Conservation (phyloP, 2,797 vertebrate species). For the Ateles fusciceps region DNA sequence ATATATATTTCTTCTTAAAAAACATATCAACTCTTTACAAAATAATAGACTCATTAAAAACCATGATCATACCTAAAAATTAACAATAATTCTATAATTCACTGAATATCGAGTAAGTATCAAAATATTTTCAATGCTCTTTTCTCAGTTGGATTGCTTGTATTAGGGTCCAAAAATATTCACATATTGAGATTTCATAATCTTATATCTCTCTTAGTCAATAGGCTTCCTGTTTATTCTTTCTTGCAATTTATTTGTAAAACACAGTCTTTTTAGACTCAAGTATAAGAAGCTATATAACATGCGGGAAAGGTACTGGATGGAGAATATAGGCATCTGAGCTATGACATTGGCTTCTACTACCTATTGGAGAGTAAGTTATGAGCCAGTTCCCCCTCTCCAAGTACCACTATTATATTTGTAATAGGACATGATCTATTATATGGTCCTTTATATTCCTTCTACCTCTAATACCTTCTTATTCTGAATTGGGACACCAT, state of each 20-base stretch:
- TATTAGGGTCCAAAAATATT: not conserved
- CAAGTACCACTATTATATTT: not conserved
- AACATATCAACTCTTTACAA: not conserved
- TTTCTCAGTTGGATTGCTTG: not conserved
- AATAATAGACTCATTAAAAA: not conserved
- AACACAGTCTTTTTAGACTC: not conserved
- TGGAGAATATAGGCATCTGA: not conserved
- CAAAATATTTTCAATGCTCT: not conserved
- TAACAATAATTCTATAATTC: not conserved
- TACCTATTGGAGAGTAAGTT: not conserved
- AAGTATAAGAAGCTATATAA: not conserved
- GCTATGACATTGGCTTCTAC: not conserved
- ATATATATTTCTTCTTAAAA: not conserved
- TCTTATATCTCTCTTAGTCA: not conserved
- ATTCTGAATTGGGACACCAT: not conserved
- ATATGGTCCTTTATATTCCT: not conserved
- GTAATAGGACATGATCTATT: not conserved
- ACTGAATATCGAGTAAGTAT: not conserved
- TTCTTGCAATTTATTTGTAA: not conserved
- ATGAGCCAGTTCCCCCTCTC: too few relatives aligned
- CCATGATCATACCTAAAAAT: not conserved
- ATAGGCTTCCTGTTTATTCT: not conserved
- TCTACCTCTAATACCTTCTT: not conserved
- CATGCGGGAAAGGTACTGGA: rapidly evolving
- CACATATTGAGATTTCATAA: not conserved